Percentiles rank a stretch among this genome's conserved stretches.
phyloP scores from a whole-genome alignment of 2,888 invertebrate genomes.

The Pterostichus madidus region DNA sequence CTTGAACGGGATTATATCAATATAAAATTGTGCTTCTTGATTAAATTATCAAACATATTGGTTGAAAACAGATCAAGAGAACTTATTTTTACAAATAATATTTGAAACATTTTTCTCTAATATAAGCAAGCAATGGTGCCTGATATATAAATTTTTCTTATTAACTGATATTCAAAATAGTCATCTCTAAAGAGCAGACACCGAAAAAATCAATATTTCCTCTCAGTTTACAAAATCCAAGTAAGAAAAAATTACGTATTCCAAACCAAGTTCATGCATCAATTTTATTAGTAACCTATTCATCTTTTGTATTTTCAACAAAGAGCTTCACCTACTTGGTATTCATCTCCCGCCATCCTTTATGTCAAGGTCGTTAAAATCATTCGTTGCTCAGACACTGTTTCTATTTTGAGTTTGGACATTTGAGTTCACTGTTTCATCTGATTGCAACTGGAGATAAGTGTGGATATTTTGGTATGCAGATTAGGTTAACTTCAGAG shows the following conservation, averaged over 20 bases:
- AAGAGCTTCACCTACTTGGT: not conserved
- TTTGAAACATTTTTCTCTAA: too few relatives aligned
- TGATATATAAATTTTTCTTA: too few relatives aligned
- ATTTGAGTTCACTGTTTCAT: not conserved
- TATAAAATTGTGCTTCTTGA: too few relatives aligned
- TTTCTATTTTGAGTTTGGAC: not conserved
- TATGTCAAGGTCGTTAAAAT: slow-evolving; percentile 42
- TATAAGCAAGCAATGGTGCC: too few relatives aligned
- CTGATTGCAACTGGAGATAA: not conserved
- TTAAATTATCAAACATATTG: too few relatives aligned
- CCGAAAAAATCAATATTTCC: too few relatives aligned
- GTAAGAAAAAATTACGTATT: not conserved
- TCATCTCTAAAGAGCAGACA: too few relatives aligned
- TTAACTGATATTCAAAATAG: too few relatives aligned
- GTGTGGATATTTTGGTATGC: not conserved
- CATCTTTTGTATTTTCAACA: slow-evolving; percentile 22
- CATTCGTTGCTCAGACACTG: slow-evolving; percentile 6
- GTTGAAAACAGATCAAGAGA: too few relatives aligned
- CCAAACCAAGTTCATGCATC: not conserved
- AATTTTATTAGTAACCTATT: slow-evolving; percentile 5
- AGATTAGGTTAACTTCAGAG: not conserved
- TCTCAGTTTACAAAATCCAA: too few relatives aligned
- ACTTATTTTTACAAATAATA: too few relatives aligned
- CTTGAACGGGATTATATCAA: too few relatives aligned
- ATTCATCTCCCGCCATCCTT: slow-evolving; percentile 14